Evolutionary conservation across 2,113 vertebrate species (phyloP).

Genomic region (Sciurus niger): DNA sequence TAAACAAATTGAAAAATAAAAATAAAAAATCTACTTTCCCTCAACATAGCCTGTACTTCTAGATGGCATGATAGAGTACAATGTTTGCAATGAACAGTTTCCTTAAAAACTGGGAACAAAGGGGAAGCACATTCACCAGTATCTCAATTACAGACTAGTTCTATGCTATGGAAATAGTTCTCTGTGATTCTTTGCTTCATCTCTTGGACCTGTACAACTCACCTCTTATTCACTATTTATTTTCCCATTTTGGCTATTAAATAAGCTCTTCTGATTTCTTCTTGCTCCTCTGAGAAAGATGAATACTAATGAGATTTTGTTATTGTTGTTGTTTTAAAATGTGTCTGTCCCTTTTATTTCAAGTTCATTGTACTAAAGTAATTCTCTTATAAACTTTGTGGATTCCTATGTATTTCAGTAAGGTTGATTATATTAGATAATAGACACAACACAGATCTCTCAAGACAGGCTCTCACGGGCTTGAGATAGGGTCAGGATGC

Average conservation of each 20-base stretch:
- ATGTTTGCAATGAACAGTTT: not conserved
- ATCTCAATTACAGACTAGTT: not conserved
- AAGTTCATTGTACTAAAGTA: slow-evolving; percentile 3
- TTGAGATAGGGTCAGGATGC: not conserved
- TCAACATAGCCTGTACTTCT: not conserved
- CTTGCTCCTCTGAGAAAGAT: not conserved
- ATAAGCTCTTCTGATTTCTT: not conserved
- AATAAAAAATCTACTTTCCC: not conserved
- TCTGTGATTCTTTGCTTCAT: not conserved
- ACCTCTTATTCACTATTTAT: not conserved
- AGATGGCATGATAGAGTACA: not conserved
- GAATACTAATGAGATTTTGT: not conserved
- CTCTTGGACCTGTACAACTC: not conserved
- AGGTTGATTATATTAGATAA: not conserved
- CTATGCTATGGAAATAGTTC: not conserved
- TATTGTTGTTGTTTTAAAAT: not conserved
- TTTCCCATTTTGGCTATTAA: not conserved
- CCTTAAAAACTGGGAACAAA: not conserved
- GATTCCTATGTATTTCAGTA: not conserved
- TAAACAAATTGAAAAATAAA: not conserved
- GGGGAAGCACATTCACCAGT: not conserved
- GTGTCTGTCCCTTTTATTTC: not conserved
- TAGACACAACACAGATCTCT: not conserved
- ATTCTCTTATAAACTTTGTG: not conserved
- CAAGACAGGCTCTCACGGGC: not conserved